Evolutionary conservation across 2,797 vertebrate genomes (phyloP).

Genomic region (Anguilla megastoma): DNA sequence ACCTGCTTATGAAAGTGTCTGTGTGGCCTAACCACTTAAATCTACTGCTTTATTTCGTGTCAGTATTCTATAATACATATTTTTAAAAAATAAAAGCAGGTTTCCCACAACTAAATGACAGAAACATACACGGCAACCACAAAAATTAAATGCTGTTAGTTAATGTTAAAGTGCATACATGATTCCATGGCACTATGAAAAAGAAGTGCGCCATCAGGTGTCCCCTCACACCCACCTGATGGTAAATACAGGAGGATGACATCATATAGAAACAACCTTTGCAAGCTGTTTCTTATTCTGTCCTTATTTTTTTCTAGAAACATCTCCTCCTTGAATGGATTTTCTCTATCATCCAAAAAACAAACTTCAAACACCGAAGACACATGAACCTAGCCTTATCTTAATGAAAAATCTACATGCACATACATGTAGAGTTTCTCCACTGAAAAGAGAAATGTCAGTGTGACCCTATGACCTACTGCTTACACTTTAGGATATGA

Average conservation of each 20-base stretch:
- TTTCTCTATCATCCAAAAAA: neutral
- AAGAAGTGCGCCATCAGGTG: slow-evolving; percentile 26
- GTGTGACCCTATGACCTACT: neutral
- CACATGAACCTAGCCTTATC: neutral
- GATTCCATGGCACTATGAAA: neutral
- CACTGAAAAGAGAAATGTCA: neutral
- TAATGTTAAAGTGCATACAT: slow-evolving; percentile 20
- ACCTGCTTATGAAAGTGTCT: neutral
- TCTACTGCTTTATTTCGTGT: neutral
- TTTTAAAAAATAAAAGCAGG: neutral
- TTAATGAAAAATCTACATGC: neutral
- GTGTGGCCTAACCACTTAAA: neutral
- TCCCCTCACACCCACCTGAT: neutral
- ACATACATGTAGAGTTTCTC: neutral
- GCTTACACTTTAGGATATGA: neutral
- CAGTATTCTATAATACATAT: neutral
- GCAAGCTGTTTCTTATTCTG: neutral
- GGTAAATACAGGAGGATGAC: neutral
- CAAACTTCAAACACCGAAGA: neutral
- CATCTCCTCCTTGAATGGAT: neutral
- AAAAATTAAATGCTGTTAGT: neutral
- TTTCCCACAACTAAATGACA: neutral
- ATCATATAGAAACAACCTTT: neutral
- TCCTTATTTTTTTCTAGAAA: neutral
- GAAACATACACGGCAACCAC: neutral